These are phyloP conservation scores for Pseudomugil gertrudae DNA, from an alignment of 2,797 vertebrate species.

Conservation along the genomic window DNA sequence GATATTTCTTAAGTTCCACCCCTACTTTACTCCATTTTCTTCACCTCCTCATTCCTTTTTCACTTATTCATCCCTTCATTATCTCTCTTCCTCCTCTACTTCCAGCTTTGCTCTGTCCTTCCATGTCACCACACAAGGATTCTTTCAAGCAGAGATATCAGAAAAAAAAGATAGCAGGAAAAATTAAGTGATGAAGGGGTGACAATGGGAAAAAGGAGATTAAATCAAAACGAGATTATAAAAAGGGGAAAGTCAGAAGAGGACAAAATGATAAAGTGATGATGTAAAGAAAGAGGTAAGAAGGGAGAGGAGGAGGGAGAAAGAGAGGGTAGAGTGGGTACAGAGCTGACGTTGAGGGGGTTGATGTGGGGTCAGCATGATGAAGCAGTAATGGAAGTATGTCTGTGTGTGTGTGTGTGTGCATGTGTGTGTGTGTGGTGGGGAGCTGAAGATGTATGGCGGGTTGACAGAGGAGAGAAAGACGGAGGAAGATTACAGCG, in stretches of 20 bases:
- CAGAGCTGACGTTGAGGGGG: slow-evolving; percentile 62
- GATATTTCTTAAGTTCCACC: not conserved
- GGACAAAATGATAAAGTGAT: not conserved
- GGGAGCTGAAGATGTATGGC: slow-evolving; percentile 66
- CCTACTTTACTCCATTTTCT: slow-evolving; percentile 5
- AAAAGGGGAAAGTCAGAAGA: not conserved
- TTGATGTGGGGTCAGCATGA: slow-evolving; percentile 75
- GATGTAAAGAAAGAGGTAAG: not conserved
- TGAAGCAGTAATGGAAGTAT: slow-evolving; percentile 77
- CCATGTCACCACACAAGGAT: slow-evolving; percentile 39
- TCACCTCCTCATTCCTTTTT: slow-evolving; percentile 23
- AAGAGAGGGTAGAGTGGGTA: slow-evolving; percentile 60
- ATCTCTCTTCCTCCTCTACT: slow-evolving; percentile 26
- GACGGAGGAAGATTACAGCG: slow-evolving; percentile 60
- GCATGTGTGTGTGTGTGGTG: slow-evolving; percentile 24
- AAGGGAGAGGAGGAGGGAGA: slow-evolving; percentile 18
- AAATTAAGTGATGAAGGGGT: slow-evolving; percentile 13
- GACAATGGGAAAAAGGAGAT: not conserved
- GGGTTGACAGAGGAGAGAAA: slow-evolving; percentile 61
- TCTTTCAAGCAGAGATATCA: slow-evolving; percentile 32
- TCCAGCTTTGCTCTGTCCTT: slow-evolving; percentile 29
- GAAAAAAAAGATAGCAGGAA: slow-evolving; percentile 6
- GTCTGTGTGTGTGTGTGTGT: slow-evolving; percentile 53
- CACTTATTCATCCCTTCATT: slow-evolving; percentile 19
- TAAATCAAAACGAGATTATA: slow-evolving; percentile 4